Conservation (phyloP, 2,797 vertebrate genomes). For the Siniperca scherzeri region DNA sequence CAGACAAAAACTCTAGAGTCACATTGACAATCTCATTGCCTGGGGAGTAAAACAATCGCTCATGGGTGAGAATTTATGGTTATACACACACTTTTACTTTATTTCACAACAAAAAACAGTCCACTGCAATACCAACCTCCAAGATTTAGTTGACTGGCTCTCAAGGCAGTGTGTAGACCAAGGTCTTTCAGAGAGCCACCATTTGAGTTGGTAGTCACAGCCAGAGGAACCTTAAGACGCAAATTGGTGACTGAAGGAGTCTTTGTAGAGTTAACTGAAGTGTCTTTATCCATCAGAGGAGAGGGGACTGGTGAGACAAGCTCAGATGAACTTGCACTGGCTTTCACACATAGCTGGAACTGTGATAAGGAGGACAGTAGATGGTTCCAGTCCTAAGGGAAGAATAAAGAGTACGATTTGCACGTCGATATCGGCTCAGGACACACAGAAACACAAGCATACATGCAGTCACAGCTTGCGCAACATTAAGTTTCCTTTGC, state of each 20-base stretch:
- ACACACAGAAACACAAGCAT: constrained; percentile 13
- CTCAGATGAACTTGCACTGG: constrained; percentile 56
- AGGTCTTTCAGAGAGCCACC: constrained; percentile 50
- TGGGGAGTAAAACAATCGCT: constrained; percentile 41
- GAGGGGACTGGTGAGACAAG: constrained; percentile 37
- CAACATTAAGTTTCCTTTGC: constrained; percentile 1
- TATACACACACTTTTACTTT: background rate
- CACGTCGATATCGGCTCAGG: background rate
- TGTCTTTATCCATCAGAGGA: constrained; percentile 22
- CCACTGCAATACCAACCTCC: constrained; percentile 72
- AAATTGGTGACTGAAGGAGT: constrained; percentile 49
- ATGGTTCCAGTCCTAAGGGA: constrained; percentile 86
- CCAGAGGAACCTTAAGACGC: constrained; percentile 77
- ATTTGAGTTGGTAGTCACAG: constrained; percentile 47
- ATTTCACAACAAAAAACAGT: constrained; percentile 9
- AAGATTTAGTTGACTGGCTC: constrained; percentile 79
- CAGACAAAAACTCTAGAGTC: constrained; percentile 67
- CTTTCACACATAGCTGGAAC: constrained; percentile 78
- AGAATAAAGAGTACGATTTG: constrained; percentile 14
- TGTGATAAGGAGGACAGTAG: constrained; percentile 80
- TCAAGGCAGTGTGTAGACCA: constrained; percentile 65
- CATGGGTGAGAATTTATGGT: background rate
- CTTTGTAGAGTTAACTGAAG: constrained; percentile 36
- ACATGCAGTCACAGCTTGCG: constrained; percentile 7
- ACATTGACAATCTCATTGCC: constrained; percentile 67